A percentile compares a stretch with the other conserved stretches of the same genome.
Evolutionary conservation across 2,113 vertebrate species (phyloP).

Genomic region (Odontophorus gujanensis): DNA sequence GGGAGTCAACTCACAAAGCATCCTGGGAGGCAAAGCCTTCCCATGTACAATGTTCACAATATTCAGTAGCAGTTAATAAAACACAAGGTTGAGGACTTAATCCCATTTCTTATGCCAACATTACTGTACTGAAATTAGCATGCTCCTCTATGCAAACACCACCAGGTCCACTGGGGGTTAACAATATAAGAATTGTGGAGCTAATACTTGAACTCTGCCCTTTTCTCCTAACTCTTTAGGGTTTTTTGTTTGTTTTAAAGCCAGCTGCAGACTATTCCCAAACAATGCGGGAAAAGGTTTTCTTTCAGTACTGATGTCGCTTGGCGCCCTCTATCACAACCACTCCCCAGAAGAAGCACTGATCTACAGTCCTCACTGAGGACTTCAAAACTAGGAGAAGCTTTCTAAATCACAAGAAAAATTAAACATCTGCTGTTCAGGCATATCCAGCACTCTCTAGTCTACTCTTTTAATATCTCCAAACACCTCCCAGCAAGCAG

Average conservation of each 20-base stretch:
- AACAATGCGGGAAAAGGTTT: background rate
- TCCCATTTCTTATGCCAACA: background rate
- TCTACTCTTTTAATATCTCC: background rate
- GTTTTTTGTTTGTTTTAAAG: background rate
- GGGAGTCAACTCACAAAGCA: background rate
- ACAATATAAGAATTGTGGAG: background rate
- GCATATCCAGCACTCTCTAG: background rate
- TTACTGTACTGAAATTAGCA: background rate
- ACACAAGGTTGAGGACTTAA: background rate
- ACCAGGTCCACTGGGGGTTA: background rate
- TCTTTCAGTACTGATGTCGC: background rate
- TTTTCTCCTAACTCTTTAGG: background rate
- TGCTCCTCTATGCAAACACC: background rate
- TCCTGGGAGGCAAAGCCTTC: background rate
- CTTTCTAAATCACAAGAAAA: background rate
- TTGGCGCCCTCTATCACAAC: background rate
- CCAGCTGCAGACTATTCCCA: background rate
- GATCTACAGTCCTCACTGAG: background rate
- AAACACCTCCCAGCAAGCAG: background rate
- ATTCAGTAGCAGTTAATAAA: background rate
- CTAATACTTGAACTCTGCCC: background rate
- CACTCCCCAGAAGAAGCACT: background rate
- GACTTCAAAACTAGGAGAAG: background rate
- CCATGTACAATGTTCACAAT: background rate
- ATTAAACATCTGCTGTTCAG: background rate